These are phyloP conservation scores for Girardia tigrina DNA, from an alignment of 2,888 invertebrate species.

Conservation along the genomic window DNA sequence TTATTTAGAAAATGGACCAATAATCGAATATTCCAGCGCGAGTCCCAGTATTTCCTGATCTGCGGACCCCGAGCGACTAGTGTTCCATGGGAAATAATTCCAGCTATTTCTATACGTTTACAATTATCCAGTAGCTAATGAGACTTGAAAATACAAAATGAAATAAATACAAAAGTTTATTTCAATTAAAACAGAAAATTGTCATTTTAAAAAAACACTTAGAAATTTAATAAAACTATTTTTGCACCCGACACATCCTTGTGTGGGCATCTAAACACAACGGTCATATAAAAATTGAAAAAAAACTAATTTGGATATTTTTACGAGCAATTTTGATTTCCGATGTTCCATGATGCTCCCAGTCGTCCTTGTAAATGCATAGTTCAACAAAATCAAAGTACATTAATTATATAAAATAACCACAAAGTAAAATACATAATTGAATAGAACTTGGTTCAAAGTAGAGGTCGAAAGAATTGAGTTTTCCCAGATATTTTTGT, in stretches of 20 bases:
- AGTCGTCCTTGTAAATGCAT: neutral
- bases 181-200: neutral
- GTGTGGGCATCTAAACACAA: neutral
- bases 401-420: neutral
- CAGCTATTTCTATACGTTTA: too few species aligned
- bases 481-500: slow-evolving; percentile 1
- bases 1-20: too few species aligned
- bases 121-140: too few species aligned
- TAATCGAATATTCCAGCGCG: too few species aligned
- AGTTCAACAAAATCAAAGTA: slow-evolving; percentile 13
- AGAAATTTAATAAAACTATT: neutral
- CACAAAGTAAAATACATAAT: neutral
- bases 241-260: neutral
- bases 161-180: neutral
- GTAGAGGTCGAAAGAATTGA: slow-evolving; percentile 20
- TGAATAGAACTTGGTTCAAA: slow-evolving; percentile 18
- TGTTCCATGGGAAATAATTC: too few species aligned
- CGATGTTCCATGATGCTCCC: neutral
- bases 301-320: neutral
- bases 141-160: too few species aligned
- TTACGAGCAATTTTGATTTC: neutral
- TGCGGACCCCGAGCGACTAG: too few species aligned
- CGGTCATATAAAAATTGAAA: neutral
- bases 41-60: too few species aligned
- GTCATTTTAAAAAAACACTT: neutral